Percentiles rank a stretch among this genome's conserved stretches.
Conservation (phyloP, 2,797 vertebrate species). For the Linurgus olivaceus region DNA sequence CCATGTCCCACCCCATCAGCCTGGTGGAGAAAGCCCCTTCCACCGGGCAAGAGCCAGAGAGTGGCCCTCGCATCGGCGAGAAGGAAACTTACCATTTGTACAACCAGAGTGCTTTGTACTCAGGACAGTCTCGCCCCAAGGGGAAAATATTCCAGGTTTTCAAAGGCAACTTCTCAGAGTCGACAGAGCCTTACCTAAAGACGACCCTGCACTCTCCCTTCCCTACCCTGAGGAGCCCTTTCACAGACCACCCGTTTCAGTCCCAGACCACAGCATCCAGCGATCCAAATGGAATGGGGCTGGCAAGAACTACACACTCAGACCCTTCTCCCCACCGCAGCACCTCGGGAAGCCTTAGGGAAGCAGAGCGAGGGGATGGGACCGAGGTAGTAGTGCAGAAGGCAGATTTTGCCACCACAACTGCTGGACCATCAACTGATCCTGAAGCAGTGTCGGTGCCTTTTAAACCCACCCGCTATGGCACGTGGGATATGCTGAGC, state of each 20-base stretch:
- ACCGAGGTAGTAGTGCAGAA: not conserved
- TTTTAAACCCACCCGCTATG: conserved; percentile 69
- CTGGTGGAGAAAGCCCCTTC: conserved; percentile 21
- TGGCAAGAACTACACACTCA: conserved; percentile 68
- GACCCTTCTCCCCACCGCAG: not conserved
- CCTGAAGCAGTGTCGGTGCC: conserved; percentile 73
- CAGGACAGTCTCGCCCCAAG: conserved; percentile 67
- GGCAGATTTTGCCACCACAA: conserved; percentile 32
- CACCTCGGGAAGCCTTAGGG: conserved; percentile 61
- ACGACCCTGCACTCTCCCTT: conserved; percentile 59
- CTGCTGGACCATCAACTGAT: conserved; percentile 49
- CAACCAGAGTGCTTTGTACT: conserved; percentile 69
- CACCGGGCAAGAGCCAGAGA: not conserved
- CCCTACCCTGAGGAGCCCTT: conserved; percentile 53
- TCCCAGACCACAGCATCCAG: conserved; percentile 31
- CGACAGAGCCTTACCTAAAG: conserved; percentile 65
- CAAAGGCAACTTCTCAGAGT: conserved; percentile 75
- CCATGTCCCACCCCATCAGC: conserved; percentile 43
- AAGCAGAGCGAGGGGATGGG: not conserved
- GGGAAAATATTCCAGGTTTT: conserved; percentile 72
- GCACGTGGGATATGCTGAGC: conserved; percentile 63
- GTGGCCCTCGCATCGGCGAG: conserved; percentile 29
- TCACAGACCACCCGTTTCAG: conserved; percentile 34
- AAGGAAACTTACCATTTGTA: conserved; percentile 64
- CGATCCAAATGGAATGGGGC: conserved; percentile 73